Evolutionary conservation across 2,888 invertebrate genomes (phyloP), one percentile per base, ranked within the genome.

Genomic region (Eupithecia pulchellata): DNA sequence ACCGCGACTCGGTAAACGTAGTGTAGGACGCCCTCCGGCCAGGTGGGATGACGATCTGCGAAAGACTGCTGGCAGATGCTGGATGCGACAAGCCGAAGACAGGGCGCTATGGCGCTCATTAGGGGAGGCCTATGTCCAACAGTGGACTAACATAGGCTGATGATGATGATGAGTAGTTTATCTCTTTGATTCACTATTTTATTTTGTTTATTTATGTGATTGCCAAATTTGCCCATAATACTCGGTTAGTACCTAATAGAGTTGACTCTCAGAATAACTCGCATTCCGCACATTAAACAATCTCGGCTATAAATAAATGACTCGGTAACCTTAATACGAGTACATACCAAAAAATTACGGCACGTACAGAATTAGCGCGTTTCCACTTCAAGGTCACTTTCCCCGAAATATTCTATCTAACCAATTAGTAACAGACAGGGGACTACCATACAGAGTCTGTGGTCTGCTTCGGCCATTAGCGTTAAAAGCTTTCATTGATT

Each of bases 401-500:
- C 36, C 36, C 30, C 42, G 20, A 63, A 42, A 30, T n/a, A 60
- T 52, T 52, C 25, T 58, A n/a, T 34, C 32, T 36, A 61, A 61
- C 61, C 47, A 68, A 68, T 66, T 72, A 69, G 65, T 64, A 68
- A 63, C 63, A 60, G 60, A 68, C 68, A 60, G 20, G 42, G 47
- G 30, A 69, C 27, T 63, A 55, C 55, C 66, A 69, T 60, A 58
- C 34, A 69, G 62, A 20, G 20, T 5, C 34, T 4, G 32, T n/a
- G 25, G 32, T 32, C 32, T 32, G 60, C 34, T 17, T 1, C 39
- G 79, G 75, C 83, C 82, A 88, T 90, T 87, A 87, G 73, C 80
- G 82, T 78, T 88, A 87, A 90, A 89, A 89, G 88, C 86, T 87
- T 89, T 90, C 32, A 91, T 89, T 89, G 89, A 90, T 91, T 88